These are phyloP conservation scores for Alcedo quadribrachys DNA, from an alignment of 2,797 vertebrate genomes.

Conservation along the genomic window DNA sequence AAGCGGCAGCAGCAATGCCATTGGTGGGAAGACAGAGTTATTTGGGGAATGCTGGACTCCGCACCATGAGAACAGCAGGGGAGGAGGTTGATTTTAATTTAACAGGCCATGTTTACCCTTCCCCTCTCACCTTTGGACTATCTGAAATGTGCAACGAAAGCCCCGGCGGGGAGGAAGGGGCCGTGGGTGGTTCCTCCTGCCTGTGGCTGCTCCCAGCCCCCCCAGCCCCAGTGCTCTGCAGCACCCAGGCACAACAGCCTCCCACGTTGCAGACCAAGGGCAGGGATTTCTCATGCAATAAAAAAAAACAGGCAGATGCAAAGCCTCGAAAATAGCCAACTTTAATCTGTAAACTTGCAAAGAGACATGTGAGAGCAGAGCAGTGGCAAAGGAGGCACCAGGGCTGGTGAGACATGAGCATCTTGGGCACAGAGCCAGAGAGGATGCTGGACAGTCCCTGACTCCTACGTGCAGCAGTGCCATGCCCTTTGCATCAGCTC, in stretches of 20 bases:
- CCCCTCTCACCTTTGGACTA: slow-evolving; percentile 69
- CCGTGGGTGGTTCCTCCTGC: not conserved
- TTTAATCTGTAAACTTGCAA: slow-evolving; percentile 57
- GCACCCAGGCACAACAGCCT: not conserved
- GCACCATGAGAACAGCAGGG: slow-evolving; percentile 68
- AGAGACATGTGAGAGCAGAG: not conserved
- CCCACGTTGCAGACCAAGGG: not conserved
- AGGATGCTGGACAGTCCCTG: not conserved
- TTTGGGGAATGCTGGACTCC: slow-evolving; percentile 74
- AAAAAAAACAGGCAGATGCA: not conserved
- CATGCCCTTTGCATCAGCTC: not conserved
- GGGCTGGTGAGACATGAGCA: not conserved
- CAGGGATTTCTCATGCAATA: slow-evolving; percentile 28
- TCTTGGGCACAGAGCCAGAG: not conserved
- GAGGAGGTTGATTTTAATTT: slow-evolving; percentile 73
- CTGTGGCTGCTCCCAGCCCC: not conserved
- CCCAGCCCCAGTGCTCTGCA: rapidly evolving
- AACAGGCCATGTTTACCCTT: slow-evolving; percentile 64
- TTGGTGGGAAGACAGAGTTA: slow-evolving; percentile 72
- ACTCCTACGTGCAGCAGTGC: not conserved
- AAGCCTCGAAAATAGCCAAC: slow-evolving; percentile 40
- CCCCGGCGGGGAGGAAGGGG: not conserved
- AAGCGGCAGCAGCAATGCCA: slow-evolving; percentile 38
- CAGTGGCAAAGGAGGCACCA: not conserved
- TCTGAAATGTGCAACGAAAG: slow-evolving; percentile 10